Percentiles rank a stretch among this genome's conserved stretches.
Conservation (phyloP, 2,113 vertebrate species). For the Uria aalge region DNA sequence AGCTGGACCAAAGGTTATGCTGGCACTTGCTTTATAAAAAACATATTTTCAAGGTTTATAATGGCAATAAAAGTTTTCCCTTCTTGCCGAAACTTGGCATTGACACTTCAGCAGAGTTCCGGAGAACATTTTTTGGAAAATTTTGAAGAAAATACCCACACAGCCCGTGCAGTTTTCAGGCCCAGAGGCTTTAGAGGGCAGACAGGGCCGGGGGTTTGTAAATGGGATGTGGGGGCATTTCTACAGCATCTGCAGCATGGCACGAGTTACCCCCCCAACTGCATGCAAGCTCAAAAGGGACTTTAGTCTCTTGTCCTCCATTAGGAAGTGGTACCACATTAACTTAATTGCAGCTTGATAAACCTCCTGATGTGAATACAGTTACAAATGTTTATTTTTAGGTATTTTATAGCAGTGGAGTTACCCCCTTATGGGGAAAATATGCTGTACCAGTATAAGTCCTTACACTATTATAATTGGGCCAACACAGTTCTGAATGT, state of each 20-base stretch:
- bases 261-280: neutral
- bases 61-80: slow-evolving; percentile 26
- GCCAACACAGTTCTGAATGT: neutral
- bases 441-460: neutral
- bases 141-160: neutral
- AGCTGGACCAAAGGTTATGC: neutral
- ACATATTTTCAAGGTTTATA: slow-evolving; percentile 50
- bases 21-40: slow-evolving; percentile 38
- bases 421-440: neutral
- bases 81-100: slow-evolving; percentile 27
- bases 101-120: neutral
- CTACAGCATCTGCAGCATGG: neutral
- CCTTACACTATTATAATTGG: neutral
- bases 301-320: neutral
- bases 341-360: neutral
- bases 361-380: neutral
- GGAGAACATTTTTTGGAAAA: neutral
- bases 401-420: neutral
- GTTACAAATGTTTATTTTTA: neutral
- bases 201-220: neutral
- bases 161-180: neutral
- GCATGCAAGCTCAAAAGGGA: neutral
- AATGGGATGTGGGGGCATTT: neutral
- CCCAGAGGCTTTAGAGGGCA: neutral
- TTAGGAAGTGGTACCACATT: neutral